phyloP scores from a whole-genome alignment of 1,140 invertebrate genomes.

The Caenorhabditis tropicalis region DNA sequence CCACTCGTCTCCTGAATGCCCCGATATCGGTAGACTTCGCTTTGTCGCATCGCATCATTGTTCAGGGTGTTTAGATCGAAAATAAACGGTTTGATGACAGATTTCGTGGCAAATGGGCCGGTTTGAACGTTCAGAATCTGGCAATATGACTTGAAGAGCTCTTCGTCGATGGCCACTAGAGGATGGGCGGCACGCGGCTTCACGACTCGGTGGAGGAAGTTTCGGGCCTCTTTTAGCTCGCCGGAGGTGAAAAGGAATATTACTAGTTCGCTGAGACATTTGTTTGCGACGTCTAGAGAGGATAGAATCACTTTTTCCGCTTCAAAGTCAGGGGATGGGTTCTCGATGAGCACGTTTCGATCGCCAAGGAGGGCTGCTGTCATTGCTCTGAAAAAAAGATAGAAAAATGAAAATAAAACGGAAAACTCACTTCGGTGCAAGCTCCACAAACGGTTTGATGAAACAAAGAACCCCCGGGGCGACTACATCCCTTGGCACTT shows the following conservation, averaged over 20 bases:
- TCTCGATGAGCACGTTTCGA: constrained; percentile 21
- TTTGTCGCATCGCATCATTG: background rate
- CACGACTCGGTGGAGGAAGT: background rate
- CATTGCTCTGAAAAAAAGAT: constrained; percentile 12
- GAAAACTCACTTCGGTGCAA: background rate
- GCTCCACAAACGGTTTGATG: constrained; percentile 40
- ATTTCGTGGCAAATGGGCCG: background rate
- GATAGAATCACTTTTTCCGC: background rate
- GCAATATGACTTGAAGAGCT: background rate
- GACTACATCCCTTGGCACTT: background rate
- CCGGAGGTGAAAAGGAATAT: background rate
- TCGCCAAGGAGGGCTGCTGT: constrained; percentile 24
- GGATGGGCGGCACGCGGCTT: background rate
- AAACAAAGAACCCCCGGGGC: constrained; percentile 42
- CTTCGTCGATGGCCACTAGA: background rate
- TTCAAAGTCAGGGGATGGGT: background rate
- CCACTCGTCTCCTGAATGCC: constrained; percentile 1
- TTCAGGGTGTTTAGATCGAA: constrained; percentile 9
- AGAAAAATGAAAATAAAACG: too few relatives aligned
- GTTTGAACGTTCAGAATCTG: background rate
- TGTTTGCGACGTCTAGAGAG: background rate
- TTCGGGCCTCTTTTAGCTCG: background rate
- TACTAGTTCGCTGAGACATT: constrained; percentile 9
- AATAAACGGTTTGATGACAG: background rate
- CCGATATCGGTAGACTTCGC: background rate